Base-by-base conservation (phyloP, 2,888 invertebrate species). In the Drosophila multiciliata region DNA sequence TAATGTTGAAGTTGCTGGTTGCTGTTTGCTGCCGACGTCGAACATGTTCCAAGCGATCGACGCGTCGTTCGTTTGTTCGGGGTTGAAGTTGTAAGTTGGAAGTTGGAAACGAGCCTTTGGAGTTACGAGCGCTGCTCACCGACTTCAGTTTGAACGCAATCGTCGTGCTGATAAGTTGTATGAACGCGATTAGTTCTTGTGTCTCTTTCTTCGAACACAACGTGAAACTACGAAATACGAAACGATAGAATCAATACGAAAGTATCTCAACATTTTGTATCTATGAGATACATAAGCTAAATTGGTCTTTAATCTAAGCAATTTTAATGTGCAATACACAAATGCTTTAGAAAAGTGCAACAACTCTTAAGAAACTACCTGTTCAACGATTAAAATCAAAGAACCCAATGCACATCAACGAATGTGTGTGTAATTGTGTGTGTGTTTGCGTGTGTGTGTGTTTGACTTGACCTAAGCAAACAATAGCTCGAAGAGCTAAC, bases 91-190 rank as follows among this genome's bases (percentile, higher is more conserved):
- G 12, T n/a, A 6, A 38, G 67, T 54, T 66, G 53, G 4, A 45
- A 52, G 59, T 48, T 60, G 57, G n/a, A 62, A 42, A 29, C 35
- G 38, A 55, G 29, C 26, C 26, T 29, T 38, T 33, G 33, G 64
- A 80, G 71, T 79, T 80, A 32, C 17, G 32, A 50, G 29, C 26
- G 50, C 35, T 29, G 50, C 49, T 35, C 58, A 40, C 2, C 17
- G 62, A 74, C 55, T 72, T 82, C 58, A 75, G 81, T 87, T 76
- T 58, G 36, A 79, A 83, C 60, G 66, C 72, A 80, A 59, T 54
- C 74, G 73, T 80, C 66, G 87, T 73, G 75, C 70, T 50, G 87
- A 75, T 74, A 76, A 87, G 87, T 90, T 88, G 87, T 86, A 83
- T 33, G 79, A 89, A 80, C 66, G 62, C 69, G 81, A n/a, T 38